Conservation (phyloP, 2,888 invertebrate genomes). For the Caenorhabditis sp. region DNA sequence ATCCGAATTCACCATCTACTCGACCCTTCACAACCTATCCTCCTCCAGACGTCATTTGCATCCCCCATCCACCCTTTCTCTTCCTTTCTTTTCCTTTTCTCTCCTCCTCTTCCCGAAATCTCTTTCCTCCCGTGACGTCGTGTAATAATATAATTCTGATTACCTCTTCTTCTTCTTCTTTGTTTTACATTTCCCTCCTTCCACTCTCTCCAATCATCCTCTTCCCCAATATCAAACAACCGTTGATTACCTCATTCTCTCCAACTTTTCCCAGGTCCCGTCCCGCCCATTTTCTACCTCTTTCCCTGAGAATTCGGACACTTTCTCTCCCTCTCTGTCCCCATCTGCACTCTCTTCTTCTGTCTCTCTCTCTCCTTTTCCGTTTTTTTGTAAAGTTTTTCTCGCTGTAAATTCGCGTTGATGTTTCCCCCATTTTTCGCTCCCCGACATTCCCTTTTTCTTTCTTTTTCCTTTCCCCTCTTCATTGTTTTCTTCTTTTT, state of each 20-base stretch:
- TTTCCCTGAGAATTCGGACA: constrained; percentile 20
- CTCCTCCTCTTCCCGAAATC: constrained; percentile 1
- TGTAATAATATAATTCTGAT: constrained; percentile 41
- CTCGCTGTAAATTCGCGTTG: constrained; percentile 41
- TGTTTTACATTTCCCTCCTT: too few relatives aligned
- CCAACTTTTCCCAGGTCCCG: constrained; percentile 8
- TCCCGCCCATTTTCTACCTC: constrained; percentile 40
- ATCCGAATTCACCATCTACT: background rate
- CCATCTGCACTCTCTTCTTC: constrained; percentile 4
- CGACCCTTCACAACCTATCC: background rate
- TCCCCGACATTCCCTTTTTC: constrained; percentile 20
- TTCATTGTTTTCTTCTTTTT: constrained; percentile 17
- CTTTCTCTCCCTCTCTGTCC: too few relatives aligned
- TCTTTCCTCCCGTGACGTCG: constrained; percentile 51
- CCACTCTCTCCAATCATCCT: background rate
- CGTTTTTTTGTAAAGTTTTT: background rate
- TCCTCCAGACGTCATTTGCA: background rate
- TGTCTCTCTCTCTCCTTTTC: background rate
- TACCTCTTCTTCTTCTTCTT: too few relatives aligned
- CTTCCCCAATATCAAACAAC: constrained; percentile 16
- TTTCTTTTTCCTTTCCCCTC: constrained; percentile 4
- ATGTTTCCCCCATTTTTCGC: constrained; percentile 1
- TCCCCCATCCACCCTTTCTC: background rate
- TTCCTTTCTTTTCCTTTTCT: constrained; percentile 4
- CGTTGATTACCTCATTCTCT: constrained; percentile 47